These are phyloP conservation scores for Cebidichthys violaceus DNA, from an alignment of 2,113 vertebrate genomes.

Conservation along the genomic window DNA sequence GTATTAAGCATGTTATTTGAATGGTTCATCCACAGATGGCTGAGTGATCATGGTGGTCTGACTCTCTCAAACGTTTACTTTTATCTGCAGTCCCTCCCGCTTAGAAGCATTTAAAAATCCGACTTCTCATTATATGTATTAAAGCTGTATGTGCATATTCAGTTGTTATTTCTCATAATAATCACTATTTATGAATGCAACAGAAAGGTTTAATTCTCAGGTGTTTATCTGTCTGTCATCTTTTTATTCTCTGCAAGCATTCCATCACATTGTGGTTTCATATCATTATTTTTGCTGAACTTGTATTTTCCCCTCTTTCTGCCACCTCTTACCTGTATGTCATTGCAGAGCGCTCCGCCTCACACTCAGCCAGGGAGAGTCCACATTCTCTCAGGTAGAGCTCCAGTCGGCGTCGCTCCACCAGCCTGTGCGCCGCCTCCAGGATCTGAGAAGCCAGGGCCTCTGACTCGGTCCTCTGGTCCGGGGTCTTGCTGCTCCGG, in stretches of 20 bases:
- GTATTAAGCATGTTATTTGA: constrained; percentile 34
- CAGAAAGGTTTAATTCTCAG: neutral
- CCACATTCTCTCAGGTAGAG: constrained; percentile 83
- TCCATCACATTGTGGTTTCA: neutral
- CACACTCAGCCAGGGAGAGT: constrained; percentile 77
- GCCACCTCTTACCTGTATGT: constrained; percentile 79
- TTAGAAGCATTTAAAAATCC: neutral
- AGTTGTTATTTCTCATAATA: neutral
- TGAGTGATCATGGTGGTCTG: constrained; percentile 8
- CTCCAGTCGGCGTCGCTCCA: constrained; percentile 80
- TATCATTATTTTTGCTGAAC: neutral
- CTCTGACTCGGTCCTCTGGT: constrained; percentile 75
- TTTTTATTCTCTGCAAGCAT: neutral
- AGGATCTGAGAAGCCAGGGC: constrained; percentile 82
- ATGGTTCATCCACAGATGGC: constrained; percentile 11
- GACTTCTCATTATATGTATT: neutral
- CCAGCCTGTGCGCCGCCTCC: constrained; percentile 78
- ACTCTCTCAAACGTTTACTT: neutral
- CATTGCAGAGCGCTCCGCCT: constrained; percentile 80
- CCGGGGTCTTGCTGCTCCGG: constrained; percentile 58
- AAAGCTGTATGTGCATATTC: neutral
- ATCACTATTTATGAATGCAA: neutral
- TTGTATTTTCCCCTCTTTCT: neutral
- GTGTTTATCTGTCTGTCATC: neutral
- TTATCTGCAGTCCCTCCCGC: neutral